Conservation (phyloP, 1,140 invertebrate species). For the Drosophila ananassae region DNA sequence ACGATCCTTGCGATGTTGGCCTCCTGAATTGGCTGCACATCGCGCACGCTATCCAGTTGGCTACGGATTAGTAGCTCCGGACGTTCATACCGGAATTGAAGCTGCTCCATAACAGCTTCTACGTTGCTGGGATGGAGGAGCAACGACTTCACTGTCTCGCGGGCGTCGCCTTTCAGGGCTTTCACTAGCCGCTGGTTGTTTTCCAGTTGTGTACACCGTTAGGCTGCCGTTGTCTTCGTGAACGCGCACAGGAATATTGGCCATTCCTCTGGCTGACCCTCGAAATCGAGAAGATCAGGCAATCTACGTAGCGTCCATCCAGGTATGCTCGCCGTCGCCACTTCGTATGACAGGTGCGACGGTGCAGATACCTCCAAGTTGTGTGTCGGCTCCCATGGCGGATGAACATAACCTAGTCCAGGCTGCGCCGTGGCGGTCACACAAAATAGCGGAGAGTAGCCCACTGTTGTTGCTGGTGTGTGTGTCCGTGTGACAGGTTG, state of each 20-base stretch:
- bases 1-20: background rate
- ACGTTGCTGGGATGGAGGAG: conserved; percentile 5
- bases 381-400: background rate
- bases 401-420: background rate
- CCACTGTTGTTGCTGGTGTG: too few species aligned
- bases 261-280: conserved; percentile 14
- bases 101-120: background rate
- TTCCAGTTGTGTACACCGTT: background rate
- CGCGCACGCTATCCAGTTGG: conserved; percentile 1
- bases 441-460: too few species aligned
- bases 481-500: too few species aligned
- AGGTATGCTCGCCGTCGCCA: background rate
- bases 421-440: too few species aligned
- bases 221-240: background rate
- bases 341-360: too few species aligned
- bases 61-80: conserved; percentile 13
- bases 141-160: conserved; percentile 6
- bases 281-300: conserved; percentile 12
- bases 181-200: conserved; percentile 15
- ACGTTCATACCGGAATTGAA: background rate
- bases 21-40: conserved; percentile 10
- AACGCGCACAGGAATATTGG: conserved; percentile 8
- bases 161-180: conserved; percentile 4
- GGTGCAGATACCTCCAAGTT: too few species aligned
- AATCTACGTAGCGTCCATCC: conserved; percentile 3